A percentile compares a stretch with the other conserved stretches of the same genome.
Conservation (phyloP, 2,113 vertebrate genomes). For the Neogale vison region DNA sequence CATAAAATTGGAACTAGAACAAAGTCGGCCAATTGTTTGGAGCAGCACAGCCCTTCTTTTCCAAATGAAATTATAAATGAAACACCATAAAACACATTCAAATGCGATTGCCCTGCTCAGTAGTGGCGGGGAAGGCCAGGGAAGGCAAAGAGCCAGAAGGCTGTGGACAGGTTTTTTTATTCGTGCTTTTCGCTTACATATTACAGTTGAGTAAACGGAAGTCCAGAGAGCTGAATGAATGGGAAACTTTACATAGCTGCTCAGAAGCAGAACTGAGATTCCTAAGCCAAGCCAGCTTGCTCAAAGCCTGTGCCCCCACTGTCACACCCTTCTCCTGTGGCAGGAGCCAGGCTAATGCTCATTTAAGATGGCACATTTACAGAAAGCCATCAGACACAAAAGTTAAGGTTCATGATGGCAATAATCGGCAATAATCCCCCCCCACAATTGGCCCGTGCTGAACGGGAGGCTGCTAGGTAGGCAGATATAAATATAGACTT, state of each 20-base stretch:
- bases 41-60: not conserved
- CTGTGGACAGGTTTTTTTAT: not conserved
- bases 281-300: not conserved
- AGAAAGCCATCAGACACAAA: constrained; percentile 66
- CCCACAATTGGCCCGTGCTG: not conserved
- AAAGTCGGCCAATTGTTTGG: not conserved
- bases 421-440: constrained; percentile 62
- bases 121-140: fast-evolving
- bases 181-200: not conserved
- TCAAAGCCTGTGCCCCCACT: not conserved
- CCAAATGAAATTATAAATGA: not conserved
- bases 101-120: not conserved
- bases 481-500: constrained; percentile 78
- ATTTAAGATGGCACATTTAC: constrained; percentile 61
- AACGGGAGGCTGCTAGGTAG: constrained; percentile 67
- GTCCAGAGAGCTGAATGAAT: not conserved
- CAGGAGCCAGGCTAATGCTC: constrained; percentile 38
- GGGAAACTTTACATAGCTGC: not conserved
- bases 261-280: not conserved
- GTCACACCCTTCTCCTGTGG: not conserved
- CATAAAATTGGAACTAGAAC: not conserved
- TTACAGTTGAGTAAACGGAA: not conserved
- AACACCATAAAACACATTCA: not conserved
- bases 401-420: constrained; percentile 69
- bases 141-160: not conserved